Evolutionary conservation across 2,888 invertebrate genomes (phyloP).

Genomic region (Hydrotaea cyrtoneurina): DNA sequence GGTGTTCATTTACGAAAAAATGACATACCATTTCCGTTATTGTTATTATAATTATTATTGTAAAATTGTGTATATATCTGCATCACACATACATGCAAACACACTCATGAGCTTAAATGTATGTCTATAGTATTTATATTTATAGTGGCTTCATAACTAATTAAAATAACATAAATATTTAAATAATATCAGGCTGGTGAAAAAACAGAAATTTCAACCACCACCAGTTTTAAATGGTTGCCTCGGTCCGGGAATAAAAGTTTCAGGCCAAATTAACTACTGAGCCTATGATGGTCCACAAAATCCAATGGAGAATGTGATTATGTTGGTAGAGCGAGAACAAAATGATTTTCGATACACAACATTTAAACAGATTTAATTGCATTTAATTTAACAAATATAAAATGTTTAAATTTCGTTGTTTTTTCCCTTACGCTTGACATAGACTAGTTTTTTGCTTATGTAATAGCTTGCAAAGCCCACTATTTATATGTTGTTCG

Average conservation of each 20-base stretch:
- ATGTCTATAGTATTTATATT: conserved; percentile 25
- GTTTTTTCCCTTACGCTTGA: not conserved
- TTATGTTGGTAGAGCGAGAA: not conserved
- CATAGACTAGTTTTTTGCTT: not conserved
- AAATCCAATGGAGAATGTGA: no score
- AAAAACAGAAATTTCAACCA: not conserved
- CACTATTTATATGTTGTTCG: not conserved
- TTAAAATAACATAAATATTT: conserved; percentile 66
- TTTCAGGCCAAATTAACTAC: not conserved
- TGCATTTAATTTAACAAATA: conserved; percentile 40
- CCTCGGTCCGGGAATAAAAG: not conserved
- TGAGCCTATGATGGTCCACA: not conserved
- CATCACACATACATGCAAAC: not conserved
- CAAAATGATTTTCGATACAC: not conserved
- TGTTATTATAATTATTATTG: conserved; percentile 28
- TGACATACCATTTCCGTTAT: not conserved
- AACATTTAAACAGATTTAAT: conserved; percentile 29
- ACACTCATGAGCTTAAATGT: not conserved
- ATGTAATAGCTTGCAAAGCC: conserved; percentile 1
- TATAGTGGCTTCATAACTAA: conserved; percentile 59
- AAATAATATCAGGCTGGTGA: conserved; percentile 30
- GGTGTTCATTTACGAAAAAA: not conserved
- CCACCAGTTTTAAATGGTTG: conserved; percentile 22
- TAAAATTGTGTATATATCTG: not conserved
- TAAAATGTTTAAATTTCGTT: conserved; percentile 3